Evolutionary conservation across 2,797 vertebrate species (phyloP), one percentile per base, ranked within the genome.

Genomic region (Danionella dracula): DNA sequence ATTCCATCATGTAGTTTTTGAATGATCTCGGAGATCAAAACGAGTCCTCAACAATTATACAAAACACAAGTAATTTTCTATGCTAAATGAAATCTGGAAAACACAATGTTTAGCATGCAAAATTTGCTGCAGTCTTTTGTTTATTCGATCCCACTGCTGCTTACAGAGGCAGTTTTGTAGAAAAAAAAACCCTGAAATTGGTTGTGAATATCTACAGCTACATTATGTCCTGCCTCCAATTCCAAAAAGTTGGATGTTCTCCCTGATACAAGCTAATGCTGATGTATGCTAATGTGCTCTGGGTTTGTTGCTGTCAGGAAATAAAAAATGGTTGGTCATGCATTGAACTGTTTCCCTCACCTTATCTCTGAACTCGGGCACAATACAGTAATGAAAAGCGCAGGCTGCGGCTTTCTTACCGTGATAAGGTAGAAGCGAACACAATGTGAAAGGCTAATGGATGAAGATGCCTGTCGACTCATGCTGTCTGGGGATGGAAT

Each of bases 331-430:
- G 78, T 76, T 70, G 83, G 75, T 74, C 64, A 78, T n/a, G 44
- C 76, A 62, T 68, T 66, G 56, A 66, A 62, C 75, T 74, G 75
- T 70, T 66, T 62, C 44, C 38, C 8, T 44, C 65, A 72, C 61
- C 69, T 85, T 85, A 85, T 88, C 64, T 68, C 71, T 60, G 51
- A 62, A 60, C 74, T 72, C 46, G 55, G 67, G 76, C 78, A 78
- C 76, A 79, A 72, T 80, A 79, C 81, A 70, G 73, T 72, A 59
- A 80, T 72, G 73, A 71, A 80, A 75, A 80, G 80, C 74, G 55
- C 81, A 71, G 79, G 68, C 82, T 82, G 80, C 42, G 44, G 70
- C 51, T 71, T 73, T 76, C 72, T 69, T 79, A 70, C 45, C 68
- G 75, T 66, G 82, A 87, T 87, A 74, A 73, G 76, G 59, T 65